Conservation (phyloP, 2,797 vertebrate species). For the Carapus acus region DNA sequence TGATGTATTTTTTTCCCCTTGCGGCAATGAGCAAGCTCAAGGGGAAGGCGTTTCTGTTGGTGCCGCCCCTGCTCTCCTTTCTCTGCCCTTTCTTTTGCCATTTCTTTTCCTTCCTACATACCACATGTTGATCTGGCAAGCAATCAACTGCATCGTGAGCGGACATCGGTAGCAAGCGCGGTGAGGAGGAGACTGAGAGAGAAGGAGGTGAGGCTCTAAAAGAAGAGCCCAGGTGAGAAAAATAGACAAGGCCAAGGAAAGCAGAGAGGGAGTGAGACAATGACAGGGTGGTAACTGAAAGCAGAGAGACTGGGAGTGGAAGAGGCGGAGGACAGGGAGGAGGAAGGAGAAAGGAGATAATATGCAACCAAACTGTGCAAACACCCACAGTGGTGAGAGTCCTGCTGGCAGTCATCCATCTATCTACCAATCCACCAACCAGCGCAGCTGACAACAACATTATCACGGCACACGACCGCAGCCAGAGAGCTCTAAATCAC, state of each 20-base stretch:
- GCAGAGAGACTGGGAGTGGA: slow-evolving; percentile 19
- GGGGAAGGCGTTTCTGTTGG: slow-evolving; percentile 48
- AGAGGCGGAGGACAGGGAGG: slow-evolving; percentile 12
- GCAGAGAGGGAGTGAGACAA: slow-evolving; percentile 8
- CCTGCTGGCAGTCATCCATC: slow-evolving; percentile 58
- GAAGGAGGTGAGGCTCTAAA: slow-evolving; percentile 12
- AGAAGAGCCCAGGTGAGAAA: slow-evolving; percentile 4
- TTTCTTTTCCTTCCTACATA: slow-evolving; percentile 31
- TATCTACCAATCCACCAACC: slow-evolving; percentile 28
- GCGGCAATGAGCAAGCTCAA: slow-evolving; percentile 49
- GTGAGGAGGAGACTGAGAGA: background rate
- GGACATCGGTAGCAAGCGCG: slow-evolving; percentile 25
- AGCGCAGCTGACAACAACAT: slow-evolving; percentile 57
- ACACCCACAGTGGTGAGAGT: slow-evolving; percentile 34
- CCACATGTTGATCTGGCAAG: slow-evolving; percentile 65
- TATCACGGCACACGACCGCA: slow-evolving; percentile 48
- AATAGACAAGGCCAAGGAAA: slow-evolving; percentile 6
- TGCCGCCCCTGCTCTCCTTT: background rate
- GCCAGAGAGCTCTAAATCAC: slow-evolving; percentile 55
- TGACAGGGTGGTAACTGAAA: slow-evolving; percentile 22
- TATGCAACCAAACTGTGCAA: slow-evolving; percentile 15
- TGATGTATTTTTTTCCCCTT: slow-evolving; percentile 52
- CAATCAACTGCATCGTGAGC: slow-evolving; percentile 43
- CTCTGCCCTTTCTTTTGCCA: too few species aligned
- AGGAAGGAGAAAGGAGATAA: slow-evolving; percentile 26